These are phyloP conservation scores for Taenioides sp. DNA, from an alignment of 2,797 vertebrate species.

Conservation along the genomic window DNA sequence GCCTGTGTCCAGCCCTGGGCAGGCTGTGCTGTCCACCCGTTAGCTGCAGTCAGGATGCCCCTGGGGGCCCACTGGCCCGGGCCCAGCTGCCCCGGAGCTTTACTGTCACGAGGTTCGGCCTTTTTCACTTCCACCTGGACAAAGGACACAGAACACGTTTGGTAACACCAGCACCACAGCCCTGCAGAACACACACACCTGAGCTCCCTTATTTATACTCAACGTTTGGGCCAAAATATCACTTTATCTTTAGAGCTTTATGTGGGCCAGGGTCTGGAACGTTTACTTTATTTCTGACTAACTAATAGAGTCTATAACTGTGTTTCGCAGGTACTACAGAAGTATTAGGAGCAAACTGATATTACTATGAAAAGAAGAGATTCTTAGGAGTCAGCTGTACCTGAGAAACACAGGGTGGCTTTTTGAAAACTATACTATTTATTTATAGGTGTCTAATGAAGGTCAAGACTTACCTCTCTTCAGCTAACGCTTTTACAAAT, in stretches of 20 bases:
- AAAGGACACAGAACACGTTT: conserved; percentile 82
- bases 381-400: conserved; percentile 68
- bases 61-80: conserved; percentile 94
- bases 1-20: conserved; percentile 95
- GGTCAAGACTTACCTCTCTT: conserved; percentile 98
- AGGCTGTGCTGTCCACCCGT: conserved; percentile 97
- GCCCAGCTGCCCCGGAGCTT: conserved; percentile 91
- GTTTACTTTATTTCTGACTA: conserved; percentile 54
- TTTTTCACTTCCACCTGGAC: conserved; percentile 99
- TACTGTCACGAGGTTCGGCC: conserved; percentile 96
- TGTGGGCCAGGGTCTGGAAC: conserved; percentile 50
- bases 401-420: conserved; percentile 89
- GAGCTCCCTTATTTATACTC: conserved; percentile 82
- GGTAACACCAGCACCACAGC: conserved; percentile 62
- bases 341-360: conserved; percentile 15
- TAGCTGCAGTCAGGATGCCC: conserved; percentile 92
- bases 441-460: conserved; percentile 87
- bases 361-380: not conserved
- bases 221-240: conserved; percentile 75
- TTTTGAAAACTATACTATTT: conserved; percentile 65
- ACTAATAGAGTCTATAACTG: conserved; percentile 64
- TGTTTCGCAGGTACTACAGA: conserved; percentile 92
- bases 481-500: conserved; percentile 92
- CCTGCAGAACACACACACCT: conserved; percentile 76
- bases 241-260: conserved; percentile 80